Evolutionary conservation across 1,140 invertebrate species (phyloP), one percentile per base, ranked within the genome.

Genomic region (Nilaparvata lugens): DNA sequence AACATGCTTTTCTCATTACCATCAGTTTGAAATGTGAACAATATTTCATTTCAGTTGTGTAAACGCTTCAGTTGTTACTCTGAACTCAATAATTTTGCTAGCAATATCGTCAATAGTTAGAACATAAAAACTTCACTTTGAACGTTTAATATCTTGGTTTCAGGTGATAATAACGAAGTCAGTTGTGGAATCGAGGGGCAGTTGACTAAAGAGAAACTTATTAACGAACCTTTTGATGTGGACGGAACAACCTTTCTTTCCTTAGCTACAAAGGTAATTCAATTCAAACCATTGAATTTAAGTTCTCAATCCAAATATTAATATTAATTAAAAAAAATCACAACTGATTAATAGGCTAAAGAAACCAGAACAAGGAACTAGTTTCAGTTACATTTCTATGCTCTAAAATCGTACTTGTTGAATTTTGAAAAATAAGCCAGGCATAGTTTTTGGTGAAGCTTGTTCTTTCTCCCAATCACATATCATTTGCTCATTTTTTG

Each of bases 241-340:
- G 78, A 80, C 67, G 82, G 82, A n/a, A 83, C 82, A 28, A 35
- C 31, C 1, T 77, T 83, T 61, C 73, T 85, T 31, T 79, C 79
- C 63, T 76, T 82, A 61, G 81, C 83, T 52, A 78, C 81, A 23
- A 82, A 81, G 76, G 79, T 83, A 75, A 70, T 52, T 31, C 45
- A 18, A 31, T 23, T 31, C 18, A 11, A 38, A 3, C 16, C 16
- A 38, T 24, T 56, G 52, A 54, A 35, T 24, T 35, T 16, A 38
- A 3, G 3, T 31, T n/a, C 42, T 11, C 42, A 9, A 6, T 14
- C 11, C 11, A n/a, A n/a, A 9, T 31, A 31, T 56, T 7, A 13
- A 21, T 7, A 54, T 54, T 54, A 9, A 25, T 7, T 40, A 9
- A 9, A n/a, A 40, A 40, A 9, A 9, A 40, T 40, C n/a, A 40